These are phyloP conservation scores for Yponomeuta malinellus DNA, from an alignment of 2,888 invertebrate genomes.

Conservation along the genomic window DNA sequence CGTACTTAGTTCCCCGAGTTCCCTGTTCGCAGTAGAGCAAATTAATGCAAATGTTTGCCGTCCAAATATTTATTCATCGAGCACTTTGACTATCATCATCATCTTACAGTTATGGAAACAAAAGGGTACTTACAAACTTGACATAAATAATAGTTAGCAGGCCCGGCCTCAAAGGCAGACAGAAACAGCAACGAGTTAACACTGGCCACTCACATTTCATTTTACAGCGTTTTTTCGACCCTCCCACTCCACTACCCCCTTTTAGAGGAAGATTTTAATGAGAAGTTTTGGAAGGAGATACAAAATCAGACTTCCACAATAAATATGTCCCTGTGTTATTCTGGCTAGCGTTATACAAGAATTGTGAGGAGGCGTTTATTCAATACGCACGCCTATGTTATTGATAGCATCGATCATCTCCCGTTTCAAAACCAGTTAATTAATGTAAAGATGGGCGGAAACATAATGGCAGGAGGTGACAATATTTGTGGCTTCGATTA, in stretches of 20 bases:
- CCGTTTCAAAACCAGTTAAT: no score
- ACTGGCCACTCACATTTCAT: constrained; percentile 1
- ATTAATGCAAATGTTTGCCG: no score
- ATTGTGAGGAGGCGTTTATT: not conserved
- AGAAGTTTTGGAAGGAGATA: not conserved
- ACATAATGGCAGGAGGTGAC: no score
- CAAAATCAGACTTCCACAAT: not conserved
- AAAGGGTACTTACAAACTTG: not conserved
- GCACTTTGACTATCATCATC: no score
- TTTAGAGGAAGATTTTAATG: no score
- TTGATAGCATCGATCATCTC: no score
- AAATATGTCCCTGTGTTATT: not conserved
- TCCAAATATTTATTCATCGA: no score
- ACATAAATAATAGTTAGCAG: not conserved
- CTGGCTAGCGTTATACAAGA: not conserved
- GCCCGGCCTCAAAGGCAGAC: not conserved
- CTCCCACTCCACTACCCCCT: no score
- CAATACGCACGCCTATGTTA: not conserved
- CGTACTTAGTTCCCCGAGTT: no score
- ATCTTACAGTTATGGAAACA: not conserved
- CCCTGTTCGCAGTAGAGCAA: no score
- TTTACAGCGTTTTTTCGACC: not conserved
- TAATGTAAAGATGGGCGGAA: no score
- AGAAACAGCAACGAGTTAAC: not conserved
- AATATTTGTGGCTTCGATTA: no score